Evolutionary conservation across 2,888 invertebrate species (phyloP), one percentile per base, ranked within the genome.

Genomic region (Notodonta ziczac): DNA sequence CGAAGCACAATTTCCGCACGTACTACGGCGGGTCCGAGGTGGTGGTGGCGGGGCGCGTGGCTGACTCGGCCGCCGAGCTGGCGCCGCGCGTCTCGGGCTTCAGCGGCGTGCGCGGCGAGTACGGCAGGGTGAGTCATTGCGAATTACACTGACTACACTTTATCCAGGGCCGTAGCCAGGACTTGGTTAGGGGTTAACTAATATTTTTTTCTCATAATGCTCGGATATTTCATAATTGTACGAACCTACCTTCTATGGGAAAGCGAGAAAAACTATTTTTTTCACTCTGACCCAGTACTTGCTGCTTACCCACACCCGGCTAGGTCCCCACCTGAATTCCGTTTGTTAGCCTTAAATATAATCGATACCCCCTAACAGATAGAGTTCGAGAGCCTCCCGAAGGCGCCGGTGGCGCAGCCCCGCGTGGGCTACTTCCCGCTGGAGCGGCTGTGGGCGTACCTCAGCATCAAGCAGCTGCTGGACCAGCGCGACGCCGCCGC

Each of bases 381-480:
- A 80, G 82, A 76, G 13, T 88, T 84, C 76, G 84, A 88, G 66
- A 76, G 86, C 52, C 61, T 73, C 13, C 83, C 86, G 0, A 84
- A 80, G 46, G 76, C 83, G 39, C 83, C 87, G 0, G 77, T 88
- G 0, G 80, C 80, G 3, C 76, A 65, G 24, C 81, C 74, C 55
- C 76, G 71, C 52, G 69, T 66, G 0, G 73, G 73, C 12, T 88
- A 77, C 74, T 72, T 88, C 61, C 94, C 91, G 8, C 80, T 95
- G 58, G 95, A 95, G 80, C 85, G 95, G 40, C 82, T 96, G 58
- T 96, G 96, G 96, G 96, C 96, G 2, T 96, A 96, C 81, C 88
- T 96, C 69, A 95, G 95, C 48, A 94, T 96, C 61, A 94, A 95
- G 68, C 95, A 96, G 77, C 86, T 96, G 61, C 82, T 96, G 55